A percentile compares a stretch with the other conserved stretches of the same genome.
Evolutionary conservation across 2,888 invertebrate genomes (phyloP).

Genomic region (Lycophotia porphyrea): DNA sequence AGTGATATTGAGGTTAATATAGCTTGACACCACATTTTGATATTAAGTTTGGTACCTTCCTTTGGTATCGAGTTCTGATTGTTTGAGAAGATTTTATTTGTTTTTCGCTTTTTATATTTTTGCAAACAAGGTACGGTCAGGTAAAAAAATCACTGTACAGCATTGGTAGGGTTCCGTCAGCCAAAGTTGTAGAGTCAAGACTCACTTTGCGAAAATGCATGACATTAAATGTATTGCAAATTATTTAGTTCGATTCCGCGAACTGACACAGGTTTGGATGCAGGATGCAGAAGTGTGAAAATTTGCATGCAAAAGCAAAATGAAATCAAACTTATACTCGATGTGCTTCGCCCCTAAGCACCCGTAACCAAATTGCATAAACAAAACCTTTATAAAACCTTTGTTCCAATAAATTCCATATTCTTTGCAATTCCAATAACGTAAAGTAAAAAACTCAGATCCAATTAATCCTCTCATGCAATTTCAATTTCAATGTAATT

Average conservation of each 20-base stretch:
- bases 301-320: neutral
- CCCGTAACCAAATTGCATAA: neutral
- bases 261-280: neutral
- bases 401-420: neutral
- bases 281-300: neutral
- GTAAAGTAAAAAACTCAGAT: conserved; percentile 1
- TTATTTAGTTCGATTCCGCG: neutral
- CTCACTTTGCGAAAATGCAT: neutral
- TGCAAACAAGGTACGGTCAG: conserved; percentile 31
- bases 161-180: neutral
- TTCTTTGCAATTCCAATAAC: conserved; percentile 7
- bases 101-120: conserved; percentile 47
- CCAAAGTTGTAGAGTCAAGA: neutral
- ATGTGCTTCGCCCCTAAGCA: too few species aligned
- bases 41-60: neutral
- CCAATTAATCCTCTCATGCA: conserved; percentile 34
- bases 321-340: too few species aligned
- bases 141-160: neutral
- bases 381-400: neutral
- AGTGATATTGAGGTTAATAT: conserved; percentile 52
- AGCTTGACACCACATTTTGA: conserved; percentile 49
- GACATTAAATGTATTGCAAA: neutral
- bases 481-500: conserved; percentile 34
- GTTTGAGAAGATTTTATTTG: neutral
- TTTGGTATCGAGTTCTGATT: neutral